A percentile compares a stretch with the other conserved stretches of the same genome.
phyloP scores from a whole-genome alignment of 2,113 vertebrate species.

The Chloropsis hardwickii region DNA sequence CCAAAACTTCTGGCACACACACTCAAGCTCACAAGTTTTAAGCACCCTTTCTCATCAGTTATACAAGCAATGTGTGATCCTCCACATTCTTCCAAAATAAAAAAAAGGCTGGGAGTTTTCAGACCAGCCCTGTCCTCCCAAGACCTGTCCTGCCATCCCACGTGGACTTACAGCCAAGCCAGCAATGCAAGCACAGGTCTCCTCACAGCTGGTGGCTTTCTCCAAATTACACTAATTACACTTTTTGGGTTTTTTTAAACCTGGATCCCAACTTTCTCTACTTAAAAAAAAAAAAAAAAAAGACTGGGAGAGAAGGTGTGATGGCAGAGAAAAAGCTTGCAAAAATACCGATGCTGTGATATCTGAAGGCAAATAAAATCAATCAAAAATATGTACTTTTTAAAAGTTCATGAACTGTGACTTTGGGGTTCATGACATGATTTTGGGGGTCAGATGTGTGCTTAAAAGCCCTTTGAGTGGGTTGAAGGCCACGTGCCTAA shows the following conservation, averaged over 20 bases:
- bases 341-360: not conserved
- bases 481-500: not conserved
- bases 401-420: not conserved
- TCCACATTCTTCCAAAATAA: not conserved
- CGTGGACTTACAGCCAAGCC: not conserved
- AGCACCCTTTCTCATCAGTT: not conserved
- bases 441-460: not conserved
- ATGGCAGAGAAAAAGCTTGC: not conserved
- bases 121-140: not conserved
- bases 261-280: not conserved
- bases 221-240: not conserved
- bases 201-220: not conserved
- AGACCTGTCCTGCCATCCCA: not conserved
- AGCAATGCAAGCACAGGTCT: not conserved
- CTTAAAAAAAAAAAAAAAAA: not conserved
- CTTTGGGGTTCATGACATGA: not conserved
- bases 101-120: not conserved
- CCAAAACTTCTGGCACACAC: conserved; percentile 34
- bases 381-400: not conserved
- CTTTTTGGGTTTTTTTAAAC: not conserved
- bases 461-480: not conserved
- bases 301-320: not conserved
- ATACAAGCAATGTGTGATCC: not conserved
- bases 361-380: not conserved
- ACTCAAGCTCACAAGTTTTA: not conserved